Percentiles rank a stretch among this genome's conserved stretches.
These are phyloP conservation scores for Epinephelus malabaricus DNA, from an alignment of 2,797 vertebrate species.

Conservation along the genomic window DNA sequence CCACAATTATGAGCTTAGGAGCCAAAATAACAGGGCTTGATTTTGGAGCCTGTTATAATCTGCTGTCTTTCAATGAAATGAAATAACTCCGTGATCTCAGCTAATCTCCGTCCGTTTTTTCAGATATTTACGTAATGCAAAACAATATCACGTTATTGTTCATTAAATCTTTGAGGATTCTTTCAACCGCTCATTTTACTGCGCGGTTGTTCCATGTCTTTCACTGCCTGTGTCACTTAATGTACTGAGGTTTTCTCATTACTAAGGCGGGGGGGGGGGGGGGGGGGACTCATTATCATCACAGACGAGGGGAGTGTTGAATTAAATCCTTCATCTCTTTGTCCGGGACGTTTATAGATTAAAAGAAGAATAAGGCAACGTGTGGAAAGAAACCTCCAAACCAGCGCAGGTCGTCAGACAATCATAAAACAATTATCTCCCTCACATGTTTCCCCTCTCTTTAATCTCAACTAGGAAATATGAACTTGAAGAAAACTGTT, in stretches of 20 bases:
- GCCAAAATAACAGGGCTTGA: slow-evolving; percentile 77
- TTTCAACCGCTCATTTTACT: slow-evolving; percentile 50
- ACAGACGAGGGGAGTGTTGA: slow-evolving; percentile 32
- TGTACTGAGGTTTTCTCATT: slow-evolving; percentile 57
- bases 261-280: neutral
- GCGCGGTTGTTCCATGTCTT: slow-evolving; percentile 43
- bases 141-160: slow-evolving; percentile 59
- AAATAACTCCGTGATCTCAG: slow-evolving; percentile 77
- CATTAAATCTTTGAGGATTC: slow-evolving; percentile 60
- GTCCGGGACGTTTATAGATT: slow-evolving; percentile 35
- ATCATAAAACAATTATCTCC: slow-evolving; percentile 44
- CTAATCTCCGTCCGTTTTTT: slow-evolving; percentile 58
- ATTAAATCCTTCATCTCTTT: slow-evolving; percentile 49
- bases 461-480: slow-evolving; percentile 28
- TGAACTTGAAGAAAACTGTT: slow-evolving; percentile 39
- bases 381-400: slow-evolving; percentile 36
- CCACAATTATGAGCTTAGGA: slow-evolving; percentile 81
- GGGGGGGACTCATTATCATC: slow-evolving; percentile 58
- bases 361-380: slow-evolving; percentile 17
- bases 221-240: slow-evolving; percentile 51
- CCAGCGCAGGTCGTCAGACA: slow-evolving; percentile 12
- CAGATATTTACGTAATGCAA: slow-evolving; percentile 63
- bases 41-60: slow-evolving; percentile 69
- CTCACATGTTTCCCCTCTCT: neutral
- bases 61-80: slow-evolving; percentile 80